Base-by-base conservation (phyloP, 2,113 vertebrate species). In the Poeciliopsis turrubarensis region DNA sequence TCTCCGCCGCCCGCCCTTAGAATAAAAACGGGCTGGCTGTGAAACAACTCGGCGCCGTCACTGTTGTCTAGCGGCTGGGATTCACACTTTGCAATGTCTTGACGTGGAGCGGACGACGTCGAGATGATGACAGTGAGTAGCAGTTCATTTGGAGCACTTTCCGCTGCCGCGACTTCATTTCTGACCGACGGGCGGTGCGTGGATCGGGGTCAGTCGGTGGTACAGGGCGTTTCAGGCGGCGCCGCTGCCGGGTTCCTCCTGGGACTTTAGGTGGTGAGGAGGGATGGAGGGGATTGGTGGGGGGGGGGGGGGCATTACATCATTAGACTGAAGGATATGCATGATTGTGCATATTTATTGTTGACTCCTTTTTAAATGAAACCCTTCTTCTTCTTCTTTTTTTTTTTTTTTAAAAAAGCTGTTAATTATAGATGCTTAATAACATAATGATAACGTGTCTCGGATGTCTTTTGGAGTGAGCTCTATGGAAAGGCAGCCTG, bases 91-190 rank as follows among this genome's bases (percentile, higher is more conserved):
- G 93, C 85, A 84, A 96, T 94, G 93, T 90, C 95, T 93, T 96
- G 95, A 95, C 82, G 75, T 37, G 85, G 77, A 81, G 87, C 69
- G 79, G 60, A 84, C 39, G 70, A 25, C 63, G 9, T 68, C 74
- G 39, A 85, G 85, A 94, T 89, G 89, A 95, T 95, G 94, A 91
- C 95, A 89, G 94, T 95, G 93, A 96, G 95, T 93, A 93, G 72
- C 29, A 39, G 72, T 32, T 77, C 41, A 54, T 78, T 72, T 71
- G 22, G 81, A 30, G 71, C 75, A 86, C 85, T 88, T 88, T 84
- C 44, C 63, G 17, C 67, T 29, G 57, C 9, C n/a, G 62, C 9
- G 77, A 80, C 69, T 64, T 82, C 32, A 54, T 70, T 77, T 15
- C 57, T 73, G 47, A 34, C 73, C 27, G 73, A 57, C 78, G 0